Evolutionary conservation across 2,113 vertebrate species (phyloP).

Genomic region (Saiga tatarica): DNA sequence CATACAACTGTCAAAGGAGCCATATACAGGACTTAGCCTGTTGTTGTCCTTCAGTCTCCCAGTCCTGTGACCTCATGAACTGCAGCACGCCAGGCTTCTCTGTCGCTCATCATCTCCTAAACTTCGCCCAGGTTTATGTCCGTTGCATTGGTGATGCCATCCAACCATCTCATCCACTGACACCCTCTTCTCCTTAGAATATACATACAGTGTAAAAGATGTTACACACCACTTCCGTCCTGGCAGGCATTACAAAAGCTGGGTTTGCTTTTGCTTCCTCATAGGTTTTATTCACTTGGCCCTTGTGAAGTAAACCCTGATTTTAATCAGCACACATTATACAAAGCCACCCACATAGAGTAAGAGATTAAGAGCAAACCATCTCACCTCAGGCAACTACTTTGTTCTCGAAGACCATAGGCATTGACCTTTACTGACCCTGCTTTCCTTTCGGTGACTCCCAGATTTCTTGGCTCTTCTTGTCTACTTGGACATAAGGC

Average conservation of each 20-base stretch:
- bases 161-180: neutral
- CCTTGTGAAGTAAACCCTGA: neutral
- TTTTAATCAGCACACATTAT: neutral
- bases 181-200: neutral
- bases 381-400: neutral
- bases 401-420: neutral
- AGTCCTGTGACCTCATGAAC: neutral
- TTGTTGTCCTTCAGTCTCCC: neutral
- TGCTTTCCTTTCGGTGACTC: neutral
- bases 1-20: neutral
- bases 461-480: neutral
- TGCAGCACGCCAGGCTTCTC: neutral
- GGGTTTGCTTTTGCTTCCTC: neutral
- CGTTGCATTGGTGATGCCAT: neutral
- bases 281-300: neutral
- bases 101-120: neutral
- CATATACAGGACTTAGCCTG: neutral
- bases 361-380: neutral
- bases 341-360: neutral
- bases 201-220: neutral
- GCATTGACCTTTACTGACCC: neutral
- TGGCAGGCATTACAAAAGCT: neutral
- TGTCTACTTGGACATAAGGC: neutral
- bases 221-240: neutral
- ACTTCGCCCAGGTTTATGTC: neutral